phyloP scores from a whole-genome alignment of 2,888 invertebrate genomes.

The Loripinus fragilis region DNA sequence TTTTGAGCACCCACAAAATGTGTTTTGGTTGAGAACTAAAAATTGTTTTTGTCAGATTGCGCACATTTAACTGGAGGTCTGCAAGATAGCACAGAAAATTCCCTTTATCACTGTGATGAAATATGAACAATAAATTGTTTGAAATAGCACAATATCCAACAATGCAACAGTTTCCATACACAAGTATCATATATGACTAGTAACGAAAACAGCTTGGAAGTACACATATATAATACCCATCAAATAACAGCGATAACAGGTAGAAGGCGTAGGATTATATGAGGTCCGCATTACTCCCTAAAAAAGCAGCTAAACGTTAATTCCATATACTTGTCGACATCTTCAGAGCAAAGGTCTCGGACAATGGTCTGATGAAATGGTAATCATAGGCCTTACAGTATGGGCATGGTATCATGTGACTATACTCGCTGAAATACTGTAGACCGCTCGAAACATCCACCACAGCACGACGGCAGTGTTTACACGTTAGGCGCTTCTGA shows the following conservation, averaged over 20 bases:
- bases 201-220: constrained; percentile 5
- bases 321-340: constrained; percentile 73
- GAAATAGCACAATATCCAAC: neutral
- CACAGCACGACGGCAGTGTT: constrained; percentile 94
- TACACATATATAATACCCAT: neutral
- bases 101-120: too few relatives aligned
- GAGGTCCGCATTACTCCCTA: constrained; percentile 3
- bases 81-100: too few relatives aligned
- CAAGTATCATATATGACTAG: neutral
- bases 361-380: constrained; percentile 96
- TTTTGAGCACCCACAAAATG: too few relatives aligned
- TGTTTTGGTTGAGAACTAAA: too few relatives aligned
- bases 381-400: constrained; percentile 95
- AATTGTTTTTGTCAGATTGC: too few relatives aligned
- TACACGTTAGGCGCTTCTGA: constrained; percentile 96
- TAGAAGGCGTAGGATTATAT: constrained; percentile 18
- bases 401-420: constrained; percentile 93
- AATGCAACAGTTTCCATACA: neutral
- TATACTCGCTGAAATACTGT: constrained; percentile 96
- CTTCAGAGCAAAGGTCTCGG: constrained; percentile 75
- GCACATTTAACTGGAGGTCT: too few relatives aligned
- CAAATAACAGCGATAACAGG: constrained; percentile 11
- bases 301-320: constrained; percentile 42
- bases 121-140: too few relatives aligned
- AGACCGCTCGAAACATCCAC: constrained; percentile 92